phyloP scores from a whole-genome alignment of 1,140 invertebrate species.

The Pseudomyrmex dendroicus region DNA sequence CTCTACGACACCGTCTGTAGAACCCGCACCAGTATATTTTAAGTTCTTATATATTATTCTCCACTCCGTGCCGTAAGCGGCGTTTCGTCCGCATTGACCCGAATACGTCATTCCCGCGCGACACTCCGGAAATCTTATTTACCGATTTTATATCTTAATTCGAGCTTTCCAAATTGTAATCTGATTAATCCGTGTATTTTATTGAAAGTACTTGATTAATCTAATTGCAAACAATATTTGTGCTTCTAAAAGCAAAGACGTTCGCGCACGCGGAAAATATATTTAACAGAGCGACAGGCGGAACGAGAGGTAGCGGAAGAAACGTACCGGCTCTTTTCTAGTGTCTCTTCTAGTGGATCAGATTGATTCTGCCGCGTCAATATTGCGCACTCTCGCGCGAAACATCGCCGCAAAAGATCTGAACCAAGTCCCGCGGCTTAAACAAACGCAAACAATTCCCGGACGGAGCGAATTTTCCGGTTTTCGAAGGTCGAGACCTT shows the following conservation, averaged over 20 bases:
- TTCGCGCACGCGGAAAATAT: too few relatives aligned
- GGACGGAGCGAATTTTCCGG: slow-evolving; percentile 26
- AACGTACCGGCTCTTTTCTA: too few relatives aligned
- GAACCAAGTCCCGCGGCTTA: not conserved
- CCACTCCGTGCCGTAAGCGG: too few relatives aligned
- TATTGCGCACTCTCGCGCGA: not conserved
- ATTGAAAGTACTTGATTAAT: too few relatives aligned
- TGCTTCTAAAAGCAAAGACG: too few relatives aligned
- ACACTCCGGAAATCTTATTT: not conserved
- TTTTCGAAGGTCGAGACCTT: slow-evolving; percentile 63
- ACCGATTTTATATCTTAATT: not conserved
- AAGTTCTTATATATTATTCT: slow-evolving; percentile 37
- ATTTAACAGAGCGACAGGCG: too few relatives aligned
- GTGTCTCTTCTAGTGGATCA: too few relatives aligned
- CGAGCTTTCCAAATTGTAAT: not conserved
- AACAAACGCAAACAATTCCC: not conserved
- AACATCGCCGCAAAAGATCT: slow-evolving; percentile 7
- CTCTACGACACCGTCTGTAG: not conserved
- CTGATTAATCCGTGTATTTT: too few relatives aligned
- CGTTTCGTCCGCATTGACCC: slow-evolving; percentile 6
- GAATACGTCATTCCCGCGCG: not conserved
- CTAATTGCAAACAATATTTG: too few relatives aligned
- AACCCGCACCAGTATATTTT: slow-evolving; percentile 5
- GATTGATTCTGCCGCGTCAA: too few relatives aligned
- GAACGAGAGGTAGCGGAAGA: too few relatives aligned